Base-by-base conservation (phyloP, 2,797 vertebrate genomes). In the Hoplostethus atlanticus region DNA sequence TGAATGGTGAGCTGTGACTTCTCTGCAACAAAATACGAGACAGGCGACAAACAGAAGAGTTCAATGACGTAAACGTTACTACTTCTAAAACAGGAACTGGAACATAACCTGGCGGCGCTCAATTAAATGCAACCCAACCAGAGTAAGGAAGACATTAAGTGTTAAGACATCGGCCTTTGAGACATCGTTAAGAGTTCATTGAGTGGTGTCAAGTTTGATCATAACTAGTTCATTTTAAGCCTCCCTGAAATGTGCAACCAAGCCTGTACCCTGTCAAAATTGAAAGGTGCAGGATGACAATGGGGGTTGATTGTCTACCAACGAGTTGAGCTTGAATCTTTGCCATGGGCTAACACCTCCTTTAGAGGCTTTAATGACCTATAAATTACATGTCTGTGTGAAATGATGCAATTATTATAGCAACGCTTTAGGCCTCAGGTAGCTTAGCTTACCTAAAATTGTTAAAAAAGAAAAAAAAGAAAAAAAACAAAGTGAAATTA, bases 41-140 rank as follows among this genome's bases (percentile, higher is more conserved):
- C 16, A 30, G 34, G 61, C 9, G 54, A 6, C 25, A 57, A 47
- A 62, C 54, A 60, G 17, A 64, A 40, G 17, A 11, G 63, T 60
- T 72, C 21, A 69, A 28, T 60, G 52, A 21, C 60, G 52, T 13
- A 3, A 16, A 36, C 25, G 53, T 65, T 31, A 55, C 8, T 31
- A 13, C 10, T 36, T 52, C 8, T 4, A 55, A 63, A 56, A 21
- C 56, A 54, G 36, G 5, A 52, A 71, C 42, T 56, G 21, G 0
- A 73, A 64, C 2, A 64, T 40, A 60, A 40, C 40, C 21, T 65
- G 42, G 16, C 34, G 21, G 17, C 70, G n/a, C 15, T 30, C 28
- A 71, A 34, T 54, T 64, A 70, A 77, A 79, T 60, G 58, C 15
- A 66, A 69, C 6, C n/a, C 8, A 57, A 77, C 57, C 25, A 44